Base-by-base conservation (phyloP, 2,888 invertebrate genomes). In the Tachina grossa region DNA sequence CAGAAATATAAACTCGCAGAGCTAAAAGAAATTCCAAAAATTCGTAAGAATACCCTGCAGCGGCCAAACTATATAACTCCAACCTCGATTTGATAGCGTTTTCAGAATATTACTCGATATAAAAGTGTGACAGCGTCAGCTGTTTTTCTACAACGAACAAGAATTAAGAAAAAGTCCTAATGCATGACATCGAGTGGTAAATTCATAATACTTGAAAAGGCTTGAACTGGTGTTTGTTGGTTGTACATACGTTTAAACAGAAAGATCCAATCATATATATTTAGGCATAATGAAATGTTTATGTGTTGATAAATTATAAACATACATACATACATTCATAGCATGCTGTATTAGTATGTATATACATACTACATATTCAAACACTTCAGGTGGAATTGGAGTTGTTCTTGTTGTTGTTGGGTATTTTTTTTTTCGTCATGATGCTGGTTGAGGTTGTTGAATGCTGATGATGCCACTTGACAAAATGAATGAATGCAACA, bases 401-500 rank as follows among this genome's bases (percentile, higher is more conserved):
- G 84, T 80, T 81, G 84, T 84, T 55, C 78, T 19, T 79, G 55
- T n/a, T 66, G 41, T 16, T 63, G 41, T 65, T 69, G 55, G 5
- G 74, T 66, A 11, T 81, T 11, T 78, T 63, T 69, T 80, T 82
- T 63, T 57, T 78, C 74, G n/a, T 69, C 82, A 69, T 78, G 68
- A 76, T 83, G 85, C 79, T 85, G 85, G 83, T 83, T 85, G 59
- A 85, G 83, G 79, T 83, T 85, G 83, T 85, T 85, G 85, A 83
- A 85, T 85, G 83, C 85, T 85, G 85, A 85, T 85, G 85, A 85
- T 85, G 85, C 85, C 79, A 85, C 85, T 85, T 85, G 85, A 85
- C 85, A 85, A 85, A 85, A 83, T 85, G 85, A 85, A 85, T 85
- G 85, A 85, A 85, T 85, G 85, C 85, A 83, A 85, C 85, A 85